phyloP scores from a whole-genome alignment of 2,113 vertebrate genomes.

The Serilophus lunatus region DNA sequence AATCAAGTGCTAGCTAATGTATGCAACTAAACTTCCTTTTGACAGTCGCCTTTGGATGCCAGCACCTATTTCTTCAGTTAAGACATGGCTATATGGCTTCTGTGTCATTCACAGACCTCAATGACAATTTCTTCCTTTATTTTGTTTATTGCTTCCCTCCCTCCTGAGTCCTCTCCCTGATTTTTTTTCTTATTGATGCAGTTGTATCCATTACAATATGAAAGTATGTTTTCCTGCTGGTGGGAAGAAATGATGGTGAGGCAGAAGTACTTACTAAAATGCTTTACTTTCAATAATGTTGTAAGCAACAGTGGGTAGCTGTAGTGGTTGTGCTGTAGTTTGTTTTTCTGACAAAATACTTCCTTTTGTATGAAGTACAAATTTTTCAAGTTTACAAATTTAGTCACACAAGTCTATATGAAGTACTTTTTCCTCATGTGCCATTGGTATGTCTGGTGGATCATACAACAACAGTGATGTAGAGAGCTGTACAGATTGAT shows the following conservation, averaged over 20 bases:
- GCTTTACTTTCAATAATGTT: not conserved
- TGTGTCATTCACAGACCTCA: not conserved
- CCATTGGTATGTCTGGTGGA: not conserved
- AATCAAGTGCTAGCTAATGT: not conserved
- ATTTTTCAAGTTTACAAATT: not conserved
- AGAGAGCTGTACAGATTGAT: not conserved
- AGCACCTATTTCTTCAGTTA: not conserved
- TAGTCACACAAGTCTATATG: not conserved
- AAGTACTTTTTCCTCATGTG: not conserved
- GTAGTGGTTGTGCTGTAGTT: not conserved
- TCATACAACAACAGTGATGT: rapidly evolving
- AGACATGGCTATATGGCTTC: not conserved
- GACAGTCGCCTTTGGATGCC: not conserved
- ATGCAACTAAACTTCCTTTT: not conserved
- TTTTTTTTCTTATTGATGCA: not conserved
- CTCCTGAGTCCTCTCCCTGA: too few species aligned
- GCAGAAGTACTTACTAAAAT: not conserved
- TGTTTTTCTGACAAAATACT: not conserved
- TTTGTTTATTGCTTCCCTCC: not conserved
- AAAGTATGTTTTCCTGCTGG: not conserved
- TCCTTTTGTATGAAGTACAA: not conserved
- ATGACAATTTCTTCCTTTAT: not conserved
- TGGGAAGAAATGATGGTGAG: not conserved
- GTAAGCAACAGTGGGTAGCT: not conserved
- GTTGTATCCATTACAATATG: not conserved